Percentiles rank a stretch among this genome's conserved stretches.
phyloP scores from a whole-genome alignment of 2,113 vertebrate genomes.

The Gorsachius goisagi region DNA sequence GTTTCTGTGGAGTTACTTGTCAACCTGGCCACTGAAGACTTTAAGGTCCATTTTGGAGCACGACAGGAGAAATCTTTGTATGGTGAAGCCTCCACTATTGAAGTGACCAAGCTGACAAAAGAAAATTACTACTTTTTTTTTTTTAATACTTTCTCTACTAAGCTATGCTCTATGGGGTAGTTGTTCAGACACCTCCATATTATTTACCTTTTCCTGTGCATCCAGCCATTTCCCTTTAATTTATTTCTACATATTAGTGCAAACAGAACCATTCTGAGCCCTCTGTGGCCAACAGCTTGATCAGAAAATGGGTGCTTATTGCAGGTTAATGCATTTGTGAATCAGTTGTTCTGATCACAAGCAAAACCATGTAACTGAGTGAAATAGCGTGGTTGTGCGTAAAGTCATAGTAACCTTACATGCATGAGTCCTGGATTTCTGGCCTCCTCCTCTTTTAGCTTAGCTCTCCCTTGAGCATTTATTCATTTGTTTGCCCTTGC shows the following conservation, averaged over 20 bases:
- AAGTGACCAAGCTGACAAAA: neutral
- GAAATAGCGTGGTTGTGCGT: neutral
- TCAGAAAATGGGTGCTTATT: neutral
- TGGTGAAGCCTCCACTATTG: neutral
- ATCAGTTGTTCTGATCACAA: neutral
- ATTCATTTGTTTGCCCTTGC: conserved; percentile 65
- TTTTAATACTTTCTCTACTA: neutral
- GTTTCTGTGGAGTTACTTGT: neutral
- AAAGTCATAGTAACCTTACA: conserved; percentile 20
- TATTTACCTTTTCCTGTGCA: neutral
- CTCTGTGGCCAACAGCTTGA: neutral
- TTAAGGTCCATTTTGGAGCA: neutral
- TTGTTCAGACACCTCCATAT: neutral
- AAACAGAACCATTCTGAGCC: neutral
- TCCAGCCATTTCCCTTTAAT: neutral
- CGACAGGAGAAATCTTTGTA: neutral
- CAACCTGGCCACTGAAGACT: neutral
- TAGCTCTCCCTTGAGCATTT: conserved; percentile 56
- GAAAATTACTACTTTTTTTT: neutral
- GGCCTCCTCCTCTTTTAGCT: neutral
- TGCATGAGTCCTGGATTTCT: neutral
- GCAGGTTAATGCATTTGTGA: neutral
- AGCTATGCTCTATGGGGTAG: neutral
- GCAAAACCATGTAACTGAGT: neutral
- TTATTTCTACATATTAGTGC: neutral